Evolutionary conservation across 2,888 invertebrate genomes (phyloP).

Genomic region (Portevinia maculata): DNA sequence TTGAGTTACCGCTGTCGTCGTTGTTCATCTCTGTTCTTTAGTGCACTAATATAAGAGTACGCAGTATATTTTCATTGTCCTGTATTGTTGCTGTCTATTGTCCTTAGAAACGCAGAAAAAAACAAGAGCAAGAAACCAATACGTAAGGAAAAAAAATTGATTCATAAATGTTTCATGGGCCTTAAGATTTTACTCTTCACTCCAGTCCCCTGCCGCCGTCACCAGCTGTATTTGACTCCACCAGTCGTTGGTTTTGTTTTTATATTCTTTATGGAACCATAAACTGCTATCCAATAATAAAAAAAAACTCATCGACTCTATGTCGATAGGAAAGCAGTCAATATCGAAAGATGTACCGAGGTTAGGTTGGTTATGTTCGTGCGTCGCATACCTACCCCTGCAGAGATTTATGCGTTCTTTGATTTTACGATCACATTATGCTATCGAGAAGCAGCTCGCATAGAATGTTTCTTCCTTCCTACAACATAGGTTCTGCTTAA

Average conservation of each 20-base stretch:
- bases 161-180: constrained; percentile 72
- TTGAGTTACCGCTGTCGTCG: constrained; percentile 44
- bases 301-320: constrained; percentile 28
- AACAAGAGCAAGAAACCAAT: neutral
- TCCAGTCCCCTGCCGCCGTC: neutral
- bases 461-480: constrained; percentile 9
- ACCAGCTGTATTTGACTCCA: too few species aligned
- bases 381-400: constrained; percentile 31
- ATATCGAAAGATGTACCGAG: constrained; percentile 14
- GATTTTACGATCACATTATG: constrained; percentile 60
- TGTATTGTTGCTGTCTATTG: constrained; percentile 17
- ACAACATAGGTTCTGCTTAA: constrained; percentile 18
- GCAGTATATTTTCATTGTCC: constrained; percentile 33
- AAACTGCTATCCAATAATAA: constrained; percentile 47
- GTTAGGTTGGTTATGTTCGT: constrained; percentile 45
- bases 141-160: constrained; percentile 50
- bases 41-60: constrained; percentile 16
- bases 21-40: neutral
- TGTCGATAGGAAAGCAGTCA: constrained; percentile 39
- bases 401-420: constrained; percentile 45
- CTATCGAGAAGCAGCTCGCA: constrained; percentile 28
- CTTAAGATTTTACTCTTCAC: constrained; percentile 35
- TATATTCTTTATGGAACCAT: constrained; percentile 49
- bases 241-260: neutral
- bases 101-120: constrained; percentile 12